Base-by-base conservation (phyloP, 64 coral and sea anemone species). In the Acropora tenuis region DNA sequence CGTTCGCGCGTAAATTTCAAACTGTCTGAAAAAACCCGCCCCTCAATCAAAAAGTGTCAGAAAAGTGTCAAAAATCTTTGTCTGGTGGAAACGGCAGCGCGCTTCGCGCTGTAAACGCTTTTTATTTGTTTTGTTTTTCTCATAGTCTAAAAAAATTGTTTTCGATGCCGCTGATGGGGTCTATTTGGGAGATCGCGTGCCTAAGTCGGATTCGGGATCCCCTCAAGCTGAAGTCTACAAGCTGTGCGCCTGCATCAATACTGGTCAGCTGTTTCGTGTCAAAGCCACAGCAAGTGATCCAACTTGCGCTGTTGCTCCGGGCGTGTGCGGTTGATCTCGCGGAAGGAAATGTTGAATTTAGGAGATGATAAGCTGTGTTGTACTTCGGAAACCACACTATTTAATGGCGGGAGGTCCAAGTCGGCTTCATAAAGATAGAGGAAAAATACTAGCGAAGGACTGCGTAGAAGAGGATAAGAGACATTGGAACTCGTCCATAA, bases 191-290 rank as follows among this genome's bases (percentile, higher is more conserved):
- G 82, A 57, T 60, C 8, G 45, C 18, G 4, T 48, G 0, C 16
- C 43, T 5, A 17, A 11, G 0, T 19, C 65, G 5, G 18, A 45
- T 6, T 48, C 82, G 69, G 82, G 43, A n/a, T 6, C 45, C 61
- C 65, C 82, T 47, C 17, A 1, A 30, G 1, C 17, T 48, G 59
- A 71, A 30, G 17, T n/a, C 6, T 71, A 69, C 82, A 85, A 85
- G 60, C 18, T 85, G 18, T 85, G 82, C 50, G 82, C 82, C 44
- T 85, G 82, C 47, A 17, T 85, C 2, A 85, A 85, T 65, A 85
- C 61, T 69, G 82, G 82, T 8, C 15, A 85, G n/a, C 82, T 85
- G 5, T 85, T 41, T 16, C 82, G 82, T 72, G 82, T 85, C 7
- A 47, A 8, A 11, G 82, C 65, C 6, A 85, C 66, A 2, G 45